Evolutionary conservation across 1,140 invertebrate species (phyloP).

Genomic region (Drosophila pseudoobscura): DNA sequence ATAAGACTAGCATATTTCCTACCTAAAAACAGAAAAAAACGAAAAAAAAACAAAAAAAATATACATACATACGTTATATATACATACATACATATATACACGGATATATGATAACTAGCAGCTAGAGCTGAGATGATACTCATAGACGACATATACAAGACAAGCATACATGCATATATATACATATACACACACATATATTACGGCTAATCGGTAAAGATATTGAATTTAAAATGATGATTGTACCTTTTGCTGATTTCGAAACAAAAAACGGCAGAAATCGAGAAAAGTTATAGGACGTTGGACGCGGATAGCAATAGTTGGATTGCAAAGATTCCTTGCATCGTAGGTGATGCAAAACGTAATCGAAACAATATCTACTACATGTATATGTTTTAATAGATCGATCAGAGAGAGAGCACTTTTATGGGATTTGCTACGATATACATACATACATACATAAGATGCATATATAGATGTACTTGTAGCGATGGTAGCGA

Average conservation of each 20-base stretch:
- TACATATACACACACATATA: slow-evolving; percentile 26
- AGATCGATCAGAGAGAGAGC: slow-evolving; percentile 43
- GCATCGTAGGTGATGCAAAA: slow-evolving; percentile 57
- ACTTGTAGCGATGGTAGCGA: slow-evolving; percentile 11
- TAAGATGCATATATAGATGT: slow-evolving; percentile 6
- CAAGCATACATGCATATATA: slow-evolving; percentile 6
- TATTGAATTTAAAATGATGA: slow-evolving; percentile 71
- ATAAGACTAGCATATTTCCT: slow-evolving; percentile 83
- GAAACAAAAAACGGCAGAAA: slow-evolving; percentile 20
- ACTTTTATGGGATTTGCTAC: slow-evolving; percentile 75
- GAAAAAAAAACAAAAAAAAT: slow-evolving; percentile 39
- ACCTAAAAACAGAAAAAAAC: slow-evolving; percentile 49
- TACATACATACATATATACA: slow-evolving; percentile 54
- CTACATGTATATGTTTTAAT: slow-evolving; percentile 61
- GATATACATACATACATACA: slow-evolving; percentile 7
- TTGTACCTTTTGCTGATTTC: slow-evolving; percentile 79
- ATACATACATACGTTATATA: slow-evolving; percentile 48
- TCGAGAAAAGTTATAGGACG: slow-evolving; percentile 15
- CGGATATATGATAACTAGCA: slow-evolving; percentile 57
- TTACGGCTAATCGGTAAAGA: slow-evolving; percentile 37
- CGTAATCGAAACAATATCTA: slow-evolving; percentile 75
- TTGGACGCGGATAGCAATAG: slow-evolving; percentile 1
- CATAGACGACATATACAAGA: slow-evolving; percentile 50
- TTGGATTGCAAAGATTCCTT: no score
- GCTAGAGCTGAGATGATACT: slow-evolving; percentile 65